Evolutionary conservation across 2,888 invertebrate species (phyloP), one percentile per base, ranked within the genome.

Genomic region (Diarsia rubi): DNA sequence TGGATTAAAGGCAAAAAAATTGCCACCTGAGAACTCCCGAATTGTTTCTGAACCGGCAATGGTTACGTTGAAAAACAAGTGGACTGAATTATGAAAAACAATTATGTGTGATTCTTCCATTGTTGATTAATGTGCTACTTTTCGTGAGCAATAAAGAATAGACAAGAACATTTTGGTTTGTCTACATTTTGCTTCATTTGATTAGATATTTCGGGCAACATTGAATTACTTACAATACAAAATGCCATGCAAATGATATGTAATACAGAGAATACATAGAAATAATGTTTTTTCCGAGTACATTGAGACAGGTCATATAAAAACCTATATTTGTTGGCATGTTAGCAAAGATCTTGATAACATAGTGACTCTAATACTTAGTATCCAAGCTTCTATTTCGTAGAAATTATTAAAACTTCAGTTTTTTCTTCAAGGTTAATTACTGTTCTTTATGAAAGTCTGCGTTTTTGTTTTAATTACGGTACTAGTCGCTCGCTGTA

Each of bases 281-380:
- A 59, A 57, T 0, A 45, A 66, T 54, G n/a, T 67, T 37, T 49
- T 21, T 19, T n/a, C 44, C 4, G 19, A 45, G 12, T 16, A 24
- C 27, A 71, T 8, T 12, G n/a, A 44, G 42, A 52, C 16, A 63
- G 19, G 11, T 63, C 57, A 49, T 59, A 24, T 8, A 37, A 49
- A 42, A 64, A 64, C 8, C 2, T 52, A 37, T 69, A 69, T 52
- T 37, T 47, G 8, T 66, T 64, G 37, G 54, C 67, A 52, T 82
- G 68, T 65, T 27, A 45, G 14, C 24, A 31, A 0, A 59, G 24
- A 81, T 81, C 73, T 77, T 77, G 73, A 77, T 73, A 67, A 69
- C 66, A 19, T n/a, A 24, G 59, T 59, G 69, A 59, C 76, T 42
- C 2, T 37, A 49, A 19, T 54, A 44, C 24, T 54, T 49, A 57